Conservation (phyloP, 2,113 vertebrate genomes). For the Lophius piscatorius region DNA sequence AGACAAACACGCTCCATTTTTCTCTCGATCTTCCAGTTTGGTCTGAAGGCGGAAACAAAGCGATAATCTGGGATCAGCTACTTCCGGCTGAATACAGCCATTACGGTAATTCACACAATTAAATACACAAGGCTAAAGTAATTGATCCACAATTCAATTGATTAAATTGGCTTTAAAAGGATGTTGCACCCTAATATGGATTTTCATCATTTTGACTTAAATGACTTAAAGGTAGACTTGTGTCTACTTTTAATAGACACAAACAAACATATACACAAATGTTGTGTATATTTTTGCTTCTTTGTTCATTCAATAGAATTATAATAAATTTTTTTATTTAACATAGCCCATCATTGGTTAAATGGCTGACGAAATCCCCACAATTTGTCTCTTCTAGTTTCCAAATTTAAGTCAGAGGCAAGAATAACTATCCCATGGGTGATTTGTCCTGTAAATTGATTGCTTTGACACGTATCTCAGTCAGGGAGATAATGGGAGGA, state of each 20-base stretch:
- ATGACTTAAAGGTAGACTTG: too few species aligned
- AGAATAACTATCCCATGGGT: slow-evolving; percentile 10
- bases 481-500: slow-evolving; percentile 15
- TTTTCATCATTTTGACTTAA: too few species aligned
- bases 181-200: not conserved
- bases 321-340: not conserved
- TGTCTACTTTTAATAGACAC: too few species aligned
- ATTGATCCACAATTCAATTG: not conserved
- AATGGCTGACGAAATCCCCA: too few species aligned
- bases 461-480: slow-evolving; percentile 6
- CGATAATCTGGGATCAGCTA: slow-evolving; percentile 46
- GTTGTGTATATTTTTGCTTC: too few species aligned
- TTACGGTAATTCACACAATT: slow-evolving; percentile 28
- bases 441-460: slow-evolving; percentile 23
- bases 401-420: slow-evolving; percentile 25
- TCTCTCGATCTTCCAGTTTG: slow-evolving; percentile 35
- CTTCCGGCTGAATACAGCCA: slow-evolving; percentile 41
- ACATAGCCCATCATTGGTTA: slow-evolving; percentile 12
- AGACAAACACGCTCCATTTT: slow-evolving; percentile 65
- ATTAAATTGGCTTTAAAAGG: not conserved
- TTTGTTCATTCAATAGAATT: not conserved
- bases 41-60: slow-evolving; percentile 41
- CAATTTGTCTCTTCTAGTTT: slow-evolving; percentile 15
- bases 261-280: too few species aligned
- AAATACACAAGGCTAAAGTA: slow-evolving; percentile 26